A percentile compares a stretch with the other conserved stretches of the same genome.
Conservation (phyloP, 2,888 invertebrate genomes). For the Oxytorus armatus region DNA sequence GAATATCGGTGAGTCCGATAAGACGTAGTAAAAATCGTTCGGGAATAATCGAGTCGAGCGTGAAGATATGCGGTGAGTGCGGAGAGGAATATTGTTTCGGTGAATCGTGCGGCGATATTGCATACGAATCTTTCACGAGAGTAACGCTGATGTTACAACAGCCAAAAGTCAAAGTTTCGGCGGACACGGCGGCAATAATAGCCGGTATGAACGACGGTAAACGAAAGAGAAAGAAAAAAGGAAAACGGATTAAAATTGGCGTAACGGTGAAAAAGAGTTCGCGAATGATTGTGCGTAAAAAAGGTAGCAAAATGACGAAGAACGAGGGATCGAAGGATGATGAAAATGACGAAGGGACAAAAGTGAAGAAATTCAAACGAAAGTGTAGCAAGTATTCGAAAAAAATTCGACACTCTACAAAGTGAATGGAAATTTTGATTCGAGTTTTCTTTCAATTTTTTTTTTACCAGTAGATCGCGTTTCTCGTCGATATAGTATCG, state of each 20-base stretch:
- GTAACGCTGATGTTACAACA: slow-evolving; percentile 80
- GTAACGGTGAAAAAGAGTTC: slow-evolving; percentile 80
- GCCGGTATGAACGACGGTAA: slow-evolving; percentile 77
- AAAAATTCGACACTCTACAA: slow-evolving; percentile 69
- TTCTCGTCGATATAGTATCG: no score
- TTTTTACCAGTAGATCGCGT: not conserved
- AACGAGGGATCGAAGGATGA: slow-evolving; percentile 83
- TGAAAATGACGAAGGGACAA: slow-evolving; percentile 79
- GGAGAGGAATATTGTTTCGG: slow-evolving; percentile 93
- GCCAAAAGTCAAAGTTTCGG: slow-evolving; percentile 77
- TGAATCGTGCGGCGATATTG: slow-evolving; percentile 86
- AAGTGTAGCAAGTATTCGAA: slow-evolving; percentile 78
- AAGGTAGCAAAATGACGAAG: slow-evolving; percentile 76
- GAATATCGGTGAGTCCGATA: slow-evolving; percentile 88
- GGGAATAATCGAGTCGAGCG: slow-evolving; percentile 92
- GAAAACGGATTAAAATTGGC: slow-evolving; percentile 76
- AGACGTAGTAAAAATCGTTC: slow-evolving; percentile 93
- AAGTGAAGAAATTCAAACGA: slow-evolving; percentile 82
- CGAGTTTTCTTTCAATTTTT: not conserved
- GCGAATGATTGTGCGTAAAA: slow-evolving; percentile 75
- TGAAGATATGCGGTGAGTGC: slow-evolving; percentile 91
- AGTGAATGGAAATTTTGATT: slow-evolving; percentile 66
- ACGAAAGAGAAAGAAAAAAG: slow-evolving; percentile 74
- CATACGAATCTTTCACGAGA: slow-evolving; percentile 86
- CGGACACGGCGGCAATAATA: slow-evolving; percentile 83